Evolutionary conservation across 2,888 invertebrate species (phyloP).

Genomic region (Automeris io): DNA sequence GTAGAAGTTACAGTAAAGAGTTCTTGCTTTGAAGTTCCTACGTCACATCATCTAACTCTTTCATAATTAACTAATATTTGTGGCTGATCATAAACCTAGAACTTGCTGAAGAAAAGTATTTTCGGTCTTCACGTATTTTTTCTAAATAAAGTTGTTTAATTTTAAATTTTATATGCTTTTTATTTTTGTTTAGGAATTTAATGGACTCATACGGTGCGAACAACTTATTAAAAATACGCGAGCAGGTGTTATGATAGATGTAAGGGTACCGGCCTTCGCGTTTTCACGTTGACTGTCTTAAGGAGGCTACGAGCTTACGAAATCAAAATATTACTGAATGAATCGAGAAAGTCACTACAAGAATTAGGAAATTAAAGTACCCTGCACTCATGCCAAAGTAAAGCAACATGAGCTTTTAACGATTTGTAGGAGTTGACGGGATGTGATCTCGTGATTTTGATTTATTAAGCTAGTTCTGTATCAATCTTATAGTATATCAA

Average conservation of each 20-base stretch:
- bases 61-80: constrained; percentile 4
- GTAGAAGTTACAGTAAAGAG: constrained; percentile 26
- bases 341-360: no score
- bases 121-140: neutral
- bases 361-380: no score
- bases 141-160: neutral
- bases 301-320: no score
- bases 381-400: no score
- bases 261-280: neutral
- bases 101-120: neutral
- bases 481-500: no score
- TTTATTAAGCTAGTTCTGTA: no score
- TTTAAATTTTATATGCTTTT: neutral
- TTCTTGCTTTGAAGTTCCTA: constrained; percentile 45
- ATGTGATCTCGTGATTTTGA: no score
- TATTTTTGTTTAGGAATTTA: neutral
- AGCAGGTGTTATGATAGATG: neutral
- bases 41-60: constrained; percentile 16
- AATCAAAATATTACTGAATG: no score
- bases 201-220: neutral
- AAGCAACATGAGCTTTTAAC: no score
- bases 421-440: no score
- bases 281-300: no score
- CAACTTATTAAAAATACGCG: neutral
- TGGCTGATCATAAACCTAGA: constrained; percentile 4